phyloP scores from a whole-genome alignment of 2,113 vertebrate species.

The Dasyornis broadbenti region DNA sequence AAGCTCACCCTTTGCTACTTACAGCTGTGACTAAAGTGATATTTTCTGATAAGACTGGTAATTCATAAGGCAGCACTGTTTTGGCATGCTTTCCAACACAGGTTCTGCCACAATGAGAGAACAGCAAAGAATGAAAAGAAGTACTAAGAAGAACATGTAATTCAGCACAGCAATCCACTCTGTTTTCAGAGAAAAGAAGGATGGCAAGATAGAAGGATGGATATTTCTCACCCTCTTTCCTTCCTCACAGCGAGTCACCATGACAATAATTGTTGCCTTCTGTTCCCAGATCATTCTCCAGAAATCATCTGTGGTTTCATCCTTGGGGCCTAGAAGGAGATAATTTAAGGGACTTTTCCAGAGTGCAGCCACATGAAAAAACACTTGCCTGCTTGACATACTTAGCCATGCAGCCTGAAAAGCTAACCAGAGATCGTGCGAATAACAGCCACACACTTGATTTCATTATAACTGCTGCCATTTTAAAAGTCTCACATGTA shows the following conservation, averaged over 20 bases:
- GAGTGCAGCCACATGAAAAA: neutral
- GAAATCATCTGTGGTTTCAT: slow-evolving; percentile 90
- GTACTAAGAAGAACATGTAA: neutral
- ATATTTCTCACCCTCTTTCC: slow-evolving; percentile 83
- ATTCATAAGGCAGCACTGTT: neutral
- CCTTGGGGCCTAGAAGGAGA: slow-evolving; percentile 83
- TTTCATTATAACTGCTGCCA: neutral
- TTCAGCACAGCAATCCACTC: neutral
- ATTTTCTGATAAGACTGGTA: neutral
- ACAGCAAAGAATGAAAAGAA: neutral
- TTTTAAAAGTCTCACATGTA: neutral
- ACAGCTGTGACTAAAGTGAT: neutral
- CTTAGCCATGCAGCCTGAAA: neutral
- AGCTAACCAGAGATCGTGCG: neutral
- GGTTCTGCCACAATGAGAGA: neutral
- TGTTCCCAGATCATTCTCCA: slow-evolving; percentile 99
- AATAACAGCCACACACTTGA: neutral
- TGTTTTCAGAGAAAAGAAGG: neutral
- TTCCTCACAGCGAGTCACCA: slow-evolving; percentile 97
- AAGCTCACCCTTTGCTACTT: neutral
- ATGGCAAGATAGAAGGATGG: neutral
- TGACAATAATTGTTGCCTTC: slow-evolving; percentile 93
- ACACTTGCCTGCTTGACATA: neutral
- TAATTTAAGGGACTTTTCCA: neutral
- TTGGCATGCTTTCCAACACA: neutral